phyloP scores from a whole-genome alignment of 2,113 vertebrate genomes.

The Myiagra hebetior region DNA sequence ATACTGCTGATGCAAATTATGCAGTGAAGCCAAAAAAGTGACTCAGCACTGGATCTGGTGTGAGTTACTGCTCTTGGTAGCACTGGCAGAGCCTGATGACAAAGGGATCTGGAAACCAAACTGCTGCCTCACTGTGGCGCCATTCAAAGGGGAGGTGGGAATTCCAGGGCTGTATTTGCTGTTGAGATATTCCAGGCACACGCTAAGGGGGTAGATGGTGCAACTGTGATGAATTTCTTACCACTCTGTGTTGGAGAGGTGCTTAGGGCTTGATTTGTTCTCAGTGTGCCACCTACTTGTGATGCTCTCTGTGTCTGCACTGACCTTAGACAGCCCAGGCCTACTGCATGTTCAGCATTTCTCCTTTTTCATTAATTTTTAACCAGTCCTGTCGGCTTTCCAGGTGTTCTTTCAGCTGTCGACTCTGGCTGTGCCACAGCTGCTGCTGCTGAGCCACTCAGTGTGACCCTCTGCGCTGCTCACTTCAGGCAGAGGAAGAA shows the following conservation, averaged over 20 bases:
- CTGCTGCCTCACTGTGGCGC: not conserved
- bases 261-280: not conserved
- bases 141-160: not conserved
- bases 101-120: not conserved
- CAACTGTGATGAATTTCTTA: not conserved
- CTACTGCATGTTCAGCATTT: not conserved
- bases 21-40: not conserved
- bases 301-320: not conserved
- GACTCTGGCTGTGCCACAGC: not conserved
- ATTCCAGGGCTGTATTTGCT: rapidly evolving
- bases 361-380: not conserved
- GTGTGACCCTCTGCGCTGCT: not conserved
- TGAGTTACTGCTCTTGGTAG: not conserved
- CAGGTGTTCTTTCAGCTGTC: not conserved
- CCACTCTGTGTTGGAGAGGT: not conserved
- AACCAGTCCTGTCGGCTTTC: not conserved
- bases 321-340: not conserved
- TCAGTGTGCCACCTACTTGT: not conserved
- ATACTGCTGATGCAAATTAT: not conserved
- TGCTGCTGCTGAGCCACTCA: not conserved
- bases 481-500: not conserved
- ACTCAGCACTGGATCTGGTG: not conserved
- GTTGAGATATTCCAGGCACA: not conserved
- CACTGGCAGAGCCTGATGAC: not conserved
- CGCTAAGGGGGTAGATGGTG: not conserved